Conservation (phyloP, 2,797 vertebrate species). For the Micromesistius poutassou region DNA sequence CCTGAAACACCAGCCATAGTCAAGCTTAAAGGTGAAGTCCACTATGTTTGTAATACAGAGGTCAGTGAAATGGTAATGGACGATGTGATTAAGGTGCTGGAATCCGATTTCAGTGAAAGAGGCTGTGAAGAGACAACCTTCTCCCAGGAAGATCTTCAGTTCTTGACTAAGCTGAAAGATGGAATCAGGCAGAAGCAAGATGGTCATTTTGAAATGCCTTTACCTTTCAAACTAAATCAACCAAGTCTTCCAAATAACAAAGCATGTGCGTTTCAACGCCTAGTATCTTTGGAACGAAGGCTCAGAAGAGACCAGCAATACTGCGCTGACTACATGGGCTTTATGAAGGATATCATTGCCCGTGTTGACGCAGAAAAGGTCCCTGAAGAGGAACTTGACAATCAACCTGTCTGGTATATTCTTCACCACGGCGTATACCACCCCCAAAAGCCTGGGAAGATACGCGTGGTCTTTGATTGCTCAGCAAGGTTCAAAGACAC, state of each 20-base stretch:
- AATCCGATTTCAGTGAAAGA: constrained; percentile 8
- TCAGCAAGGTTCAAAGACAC: neutral
- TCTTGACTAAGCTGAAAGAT: constrained; percentile 2
- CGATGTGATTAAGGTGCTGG: constrained; percentile 5
- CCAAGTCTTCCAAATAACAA: constrained; percentile 8
- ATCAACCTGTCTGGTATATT: constrained; percentile 7
- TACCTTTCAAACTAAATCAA: constrained; percentile 9
- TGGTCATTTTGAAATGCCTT: constrained; percentile 9
- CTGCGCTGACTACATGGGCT: neutral
- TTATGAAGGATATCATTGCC: neutral
- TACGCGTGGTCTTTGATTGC: constrained; percentile 12
- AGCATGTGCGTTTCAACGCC: neutral
- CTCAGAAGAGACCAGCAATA: neutral
- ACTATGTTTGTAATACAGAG: constrained; percentile 2
- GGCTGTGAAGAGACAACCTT: neutral
- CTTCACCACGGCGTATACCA: constrained; percentile 22
- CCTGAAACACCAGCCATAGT: neutral
- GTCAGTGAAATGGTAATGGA: constrained; percentile 3
- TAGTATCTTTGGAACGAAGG: constrained; percentile 17
- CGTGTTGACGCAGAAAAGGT: neutral
- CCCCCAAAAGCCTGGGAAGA: constrained; percentile 18
- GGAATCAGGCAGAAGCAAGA: constrained; percentile 1
- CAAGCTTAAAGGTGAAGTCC: constrained; percentile 10
- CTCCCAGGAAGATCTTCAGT: constrained; percentile 3
- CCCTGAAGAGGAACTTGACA: neutral